phyloP scores from a whole-genome alignment of 2,113 vertebrate genomes.

The Tragelaphus strepsiceros region DNA sequence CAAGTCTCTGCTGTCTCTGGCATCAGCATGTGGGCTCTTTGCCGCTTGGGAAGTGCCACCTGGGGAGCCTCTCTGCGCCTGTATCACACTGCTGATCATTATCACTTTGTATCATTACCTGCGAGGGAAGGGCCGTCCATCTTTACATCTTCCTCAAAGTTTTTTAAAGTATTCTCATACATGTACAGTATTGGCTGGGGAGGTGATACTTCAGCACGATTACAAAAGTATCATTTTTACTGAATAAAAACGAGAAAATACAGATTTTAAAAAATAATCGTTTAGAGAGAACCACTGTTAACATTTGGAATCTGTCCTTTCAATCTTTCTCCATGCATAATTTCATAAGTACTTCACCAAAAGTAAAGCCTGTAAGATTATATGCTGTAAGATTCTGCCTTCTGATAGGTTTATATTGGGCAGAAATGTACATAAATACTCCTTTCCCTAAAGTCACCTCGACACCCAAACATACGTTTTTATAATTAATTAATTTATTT shows the following conservation, averaged over 20 bases:
- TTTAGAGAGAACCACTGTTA: background rate
- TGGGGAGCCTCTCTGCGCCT: background rate
- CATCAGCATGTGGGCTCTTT: background rate
- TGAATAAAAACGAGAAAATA: background rate
- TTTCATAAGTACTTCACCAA: background rate
- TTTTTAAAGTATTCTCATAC: background rate
- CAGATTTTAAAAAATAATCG: background rate
- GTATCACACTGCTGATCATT: accelerated
- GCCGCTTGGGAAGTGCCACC: background rate
- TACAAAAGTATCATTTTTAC: background rate
- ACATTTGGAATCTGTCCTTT: background rate
- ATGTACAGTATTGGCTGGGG: background rate
- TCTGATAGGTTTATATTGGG: background rate
- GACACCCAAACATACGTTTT: background rate
- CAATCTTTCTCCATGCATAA: background rate
- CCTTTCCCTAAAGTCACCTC: background rate
- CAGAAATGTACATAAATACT: background rate
- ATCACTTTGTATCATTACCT: background rate
- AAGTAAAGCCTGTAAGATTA: background rate
- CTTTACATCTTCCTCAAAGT: background rate
- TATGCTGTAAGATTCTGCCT: accelerated
- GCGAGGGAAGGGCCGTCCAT: accelerated
- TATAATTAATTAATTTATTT: background rate
- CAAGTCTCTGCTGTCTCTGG: background rate
- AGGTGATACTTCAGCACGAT: background rate